phyloP scores from a whole-genome alignment of 2,113 vertebrate species.

The Aspidoscelis tigris region DNA sequence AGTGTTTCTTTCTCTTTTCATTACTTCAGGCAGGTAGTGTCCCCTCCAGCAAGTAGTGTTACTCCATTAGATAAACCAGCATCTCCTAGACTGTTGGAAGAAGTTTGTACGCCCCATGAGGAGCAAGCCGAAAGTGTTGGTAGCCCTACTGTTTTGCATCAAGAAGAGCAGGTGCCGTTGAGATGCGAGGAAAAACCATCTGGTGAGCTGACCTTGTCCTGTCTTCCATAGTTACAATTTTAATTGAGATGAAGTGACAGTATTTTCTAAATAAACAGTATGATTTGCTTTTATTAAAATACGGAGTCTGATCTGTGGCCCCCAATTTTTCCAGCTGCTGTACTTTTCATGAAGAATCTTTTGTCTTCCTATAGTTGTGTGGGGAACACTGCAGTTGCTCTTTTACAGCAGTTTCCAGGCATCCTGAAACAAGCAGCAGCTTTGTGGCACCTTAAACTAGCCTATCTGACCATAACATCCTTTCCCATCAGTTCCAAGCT shows the following conservation, averaged over 20 bases:
- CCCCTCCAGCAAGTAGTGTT: not conserved
- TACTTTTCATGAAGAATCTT: not conserved
- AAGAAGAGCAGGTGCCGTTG: constrained; percentile 10
- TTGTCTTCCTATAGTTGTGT: not conserved
- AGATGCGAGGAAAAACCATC: not conserved
- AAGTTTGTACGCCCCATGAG: not conserved
- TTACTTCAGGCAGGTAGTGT: not conserved
- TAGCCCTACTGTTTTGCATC: not conserved
- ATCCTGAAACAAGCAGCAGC: not conserved
- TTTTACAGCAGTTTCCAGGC: not conserved
- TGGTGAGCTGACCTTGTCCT: not conserved
- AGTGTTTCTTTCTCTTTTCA: not conserved
- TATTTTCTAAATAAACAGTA: not conserved
- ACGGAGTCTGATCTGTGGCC: not conserved
- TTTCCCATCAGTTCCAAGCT: no score
- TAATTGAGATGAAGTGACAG: no score
- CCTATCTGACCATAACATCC: no score
- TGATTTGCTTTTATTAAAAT: not conserved
- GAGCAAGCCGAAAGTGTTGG: constrained; percentile 1
- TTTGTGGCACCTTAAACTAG: not conserved
- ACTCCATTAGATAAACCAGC: not conserved
- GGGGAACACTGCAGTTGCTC: not conserved
- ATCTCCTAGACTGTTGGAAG: not conserved
- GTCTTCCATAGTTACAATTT: not conserved
- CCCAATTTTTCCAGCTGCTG: not conserved